These are phyloP conservation scores for Myripristis jacobus DNA, from an alignment of 2,797 vertebrate genomes.

Conservation along the genomic window DNA sequence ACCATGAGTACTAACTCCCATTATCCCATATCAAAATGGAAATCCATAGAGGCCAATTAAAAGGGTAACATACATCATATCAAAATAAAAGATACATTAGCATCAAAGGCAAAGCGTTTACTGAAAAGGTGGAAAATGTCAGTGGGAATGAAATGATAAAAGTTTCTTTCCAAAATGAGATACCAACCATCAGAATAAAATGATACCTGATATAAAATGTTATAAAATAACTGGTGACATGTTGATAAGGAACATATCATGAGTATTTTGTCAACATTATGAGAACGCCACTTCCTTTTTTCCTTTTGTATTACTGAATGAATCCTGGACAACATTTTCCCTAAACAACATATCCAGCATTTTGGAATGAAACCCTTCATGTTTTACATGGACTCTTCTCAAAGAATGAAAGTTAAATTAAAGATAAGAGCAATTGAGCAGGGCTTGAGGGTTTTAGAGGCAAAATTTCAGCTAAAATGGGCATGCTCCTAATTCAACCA, in stretches of 20 bases:
- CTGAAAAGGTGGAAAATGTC: slow-evolving; percentile 29
- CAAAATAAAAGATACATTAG: slow-evolving; percentile 22
- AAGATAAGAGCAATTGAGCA: slow-evolving; percentile 62
- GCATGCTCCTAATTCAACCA: slow-evolving; percentile 74
- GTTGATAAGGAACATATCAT: background rate
- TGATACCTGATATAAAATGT: background rate
- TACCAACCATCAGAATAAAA: background rate
- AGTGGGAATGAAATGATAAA: slow-evolving; percentile 24
- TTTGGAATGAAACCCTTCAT: slow-evolving; percentile 67
- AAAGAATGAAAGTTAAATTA: slow-evolving; percentile 45
- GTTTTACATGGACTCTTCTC: slow-evolving; percentile 32
- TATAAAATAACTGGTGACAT: background rate
- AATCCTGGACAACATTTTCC: background rate
- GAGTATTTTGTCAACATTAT: background rate
- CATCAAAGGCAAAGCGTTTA: slow-evolving; percentile 58
- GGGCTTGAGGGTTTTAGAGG: slow-evolving; percentile 47
- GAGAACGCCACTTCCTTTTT: background rate
- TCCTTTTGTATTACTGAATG: background rate
- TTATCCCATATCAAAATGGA: background rate
- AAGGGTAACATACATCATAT: background rate
- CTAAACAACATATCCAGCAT: background rate
- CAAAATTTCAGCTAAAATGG: slow-evolving; percentile 57
- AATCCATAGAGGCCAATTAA: background rate
- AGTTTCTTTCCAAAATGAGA: slow-evolving; percentile 67
- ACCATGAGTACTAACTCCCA: background rate